Base-by-base conservation (phyloP, 2,888 invertebrate genomes). In the Ochropleura leucogaster region DNA sequence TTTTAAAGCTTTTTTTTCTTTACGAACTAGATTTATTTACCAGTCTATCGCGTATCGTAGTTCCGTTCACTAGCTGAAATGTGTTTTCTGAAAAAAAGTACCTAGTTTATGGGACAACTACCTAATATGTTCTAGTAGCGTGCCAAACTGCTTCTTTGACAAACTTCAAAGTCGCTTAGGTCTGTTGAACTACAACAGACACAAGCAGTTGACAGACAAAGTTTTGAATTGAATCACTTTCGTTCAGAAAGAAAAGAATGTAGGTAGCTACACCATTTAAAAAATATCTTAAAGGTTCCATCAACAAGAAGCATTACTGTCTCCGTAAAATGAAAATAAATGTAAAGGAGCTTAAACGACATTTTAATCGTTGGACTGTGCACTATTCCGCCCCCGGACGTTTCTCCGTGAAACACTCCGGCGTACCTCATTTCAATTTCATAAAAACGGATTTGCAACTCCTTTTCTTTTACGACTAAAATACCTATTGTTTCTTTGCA, bases 361-460 rank as follows among this genome's bases (percentile, higher is more conserved):
- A 72, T 82, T 83, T 83, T 84, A 82, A 82, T 80, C 74, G 80
- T 51, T 83, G 63, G 55, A 30, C 60, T 68, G 71, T 67, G 79
- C 73, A 77, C 73, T 69, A 53, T 60, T 67, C 60, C 74, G 68
- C 71, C 65, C 59, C 49, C 53, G 72, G 65, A 47, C 64, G 49
- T 53, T 76, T 69, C 62, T 67, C 30, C 53, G n/a, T 12, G 62
- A 81, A 69, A 65, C 62, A 40, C 57, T 65, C 57, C 64, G 16
- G 40, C 57, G 57, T 76, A 62, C 65, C 72, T 79, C 82, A 83
- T 85, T 85, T 79, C 83, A 85, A 83, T 85, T 85, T 75, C 42
- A 73, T 76, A 77, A 79, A 30, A 83, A 78, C 30, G 14, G 42
- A 68, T 79, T 66, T 16, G 12, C 62, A 46, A 69, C 47, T 74